These are phyloP conservation scores for Nemurella pictetii DNA, from an alignment of 2,888 invertebrate species.

Conservation along the genomic window DNA sequence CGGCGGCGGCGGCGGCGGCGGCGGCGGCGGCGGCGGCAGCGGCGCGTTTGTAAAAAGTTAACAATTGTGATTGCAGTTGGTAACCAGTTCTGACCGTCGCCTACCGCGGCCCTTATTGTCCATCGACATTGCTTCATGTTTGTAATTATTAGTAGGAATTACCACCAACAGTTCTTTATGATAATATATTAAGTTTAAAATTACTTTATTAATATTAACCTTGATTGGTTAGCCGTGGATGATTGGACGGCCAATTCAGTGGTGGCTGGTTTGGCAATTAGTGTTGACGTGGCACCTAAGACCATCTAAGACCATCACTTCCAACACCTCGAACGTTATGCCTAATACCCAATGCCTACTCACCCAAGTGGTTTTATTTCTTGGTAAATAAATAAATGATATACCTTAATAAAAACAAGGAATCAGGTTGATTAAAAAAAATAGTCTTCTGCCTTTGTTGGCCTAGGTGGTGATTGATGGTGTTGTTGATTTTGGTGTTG, in stretches of 20 bases:
- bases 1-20: slow-evolving; percentile 13
- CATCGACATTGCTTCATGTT: slow-evolving; percentile 1
- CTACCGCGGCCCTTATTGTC: slow-evolving; percentile 24
- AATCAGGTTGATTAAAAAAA: too few species aligned
- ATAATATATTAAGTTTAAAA: slow-evolving; percentile 20
- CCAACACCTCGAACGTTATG: too few species aligned
- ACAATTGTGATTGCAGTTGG: slow-evolving; percentile 6
- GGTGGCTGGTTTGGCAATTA: neutral
- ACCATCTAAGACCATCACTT: too few species aligned
- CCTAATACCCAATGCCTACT: too few species aligned
- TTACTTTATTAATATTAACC: slow-evolving; percentile 23
- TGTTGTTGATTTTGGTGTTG: neutral
- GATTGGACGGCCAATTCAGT: neutral
- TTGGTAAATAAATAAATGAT: too few species aligned
- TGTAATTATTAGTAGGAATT: slow-evolving; percentile 11
- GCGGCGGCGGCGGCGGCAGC: slow-evolving; percentile 7
- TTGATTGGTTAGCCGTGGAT: neutral
- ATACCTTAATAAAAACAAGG: too few species aligned
- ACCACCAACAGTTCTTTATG: slow-evolving; percentile 6
- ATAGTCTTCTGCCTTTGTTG: neutral
- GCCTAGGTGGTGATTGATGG: neutral
- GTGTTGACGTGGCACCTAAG: neutral
- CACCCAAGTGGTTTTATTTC: too few species aligned
- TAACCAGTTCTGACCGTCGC: slow-evolving; percentile 14
- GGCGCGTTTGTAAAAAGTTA: neutral